These are phyloP conservation scores for Hybognathus amarus DNA, from an alignment of 2,797 vertebrate species.

Conservation along the genomic window DNA sequence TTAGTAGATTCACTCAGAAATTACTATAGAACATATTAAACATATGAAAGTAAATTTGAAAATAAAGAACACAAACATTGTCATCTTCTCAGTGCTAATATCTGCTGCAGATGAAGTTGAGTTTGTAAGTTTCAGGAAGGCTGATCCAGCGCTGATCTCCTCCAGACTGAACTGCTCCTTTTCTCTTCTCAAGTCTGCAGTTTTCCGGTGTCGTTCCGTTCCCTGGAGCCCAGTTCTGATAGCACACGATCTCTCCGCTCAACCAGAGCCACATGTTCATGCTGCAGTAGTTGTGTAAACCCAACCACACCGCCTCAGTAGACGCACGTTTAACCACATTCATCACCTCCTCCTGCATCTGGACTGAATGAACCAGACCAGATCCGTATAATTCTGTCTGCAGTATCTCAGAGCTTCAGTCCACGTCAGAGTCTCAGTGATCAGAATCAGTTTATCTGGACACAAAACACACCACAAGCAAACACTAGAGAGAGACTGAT, in stretches of 20 bases:
- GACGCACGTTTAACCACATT: neutral
- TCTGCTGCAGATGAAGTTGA: slow-evolving; percentile 15
- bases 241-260: neutral
- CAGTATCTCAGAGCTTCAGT: neutral
- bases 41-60: no score
- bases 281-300: neutral
- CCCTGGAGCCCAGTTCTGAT: neutral
- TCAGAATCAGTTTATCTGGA: slow-evolving; percentile 1
- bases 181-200: no score
- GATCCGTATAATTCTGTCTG: neutral
- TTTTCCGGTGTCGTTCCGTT: no score
- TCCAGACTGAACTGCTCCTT: slow-evolving; percentile 9
- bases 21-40: no score
- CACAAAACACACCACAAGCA: slow-evolving; percentile 6
- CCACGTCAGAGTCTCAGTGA: neutral
- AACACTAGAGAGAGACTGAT: neutral
- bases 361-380: neutral
- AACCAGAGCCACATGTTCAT: neutral
- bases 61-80: no score
- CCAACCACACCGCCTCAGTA: slow-evolving; percentile 1
- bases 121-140: neutral
- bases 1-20: no score
- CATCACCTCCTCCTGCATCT: slow-evolving; percentile 4
- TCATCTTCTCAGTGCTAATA: neutral
- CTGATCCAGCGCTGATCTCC: slow-evolving; percentile 7